Conservation (phyloP, 2,888 invertebrate genomes). For the Peribatodes rhomboidaria region DNA sequence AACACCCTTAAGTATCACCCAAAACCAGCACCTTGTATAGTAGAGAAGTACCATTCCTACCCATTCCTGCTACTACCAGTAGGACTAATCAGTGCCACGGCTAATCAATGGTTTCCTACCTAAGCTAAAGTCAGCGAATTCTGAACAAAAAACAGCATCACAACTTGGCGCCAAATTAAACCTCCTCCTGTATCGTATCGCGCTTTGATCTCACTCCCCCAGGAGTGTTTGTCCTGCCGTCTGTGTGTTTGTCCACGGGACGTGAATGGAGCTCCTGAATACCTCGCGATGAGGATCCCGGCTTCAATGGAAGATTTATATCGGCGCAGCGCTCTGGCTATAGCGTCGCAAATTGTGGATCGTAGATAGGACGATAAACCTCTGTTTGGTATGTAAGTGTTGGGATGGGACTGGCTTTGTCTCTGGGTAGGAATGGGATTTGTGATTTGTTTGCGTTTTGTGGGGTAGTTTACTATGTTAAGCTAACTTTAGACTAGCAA, state of each 20-base stretch:
- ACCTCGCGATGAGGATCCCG: constrained; percentile 58
- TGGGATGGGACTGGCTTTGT: constrained; percentile 26
- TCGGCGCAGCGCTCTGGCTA: constrained; percentile 71
- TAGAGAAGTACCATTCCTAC: too few species aligned
- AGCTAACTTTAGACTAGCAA: neutral
- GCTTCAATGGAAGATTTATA: constrained; percentile 82
- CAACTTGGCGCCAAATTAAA: constrained; percentile 84
- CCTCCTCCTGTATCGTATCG: constrained; percentile 79
- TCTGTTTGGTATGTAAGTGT: constrained; percentile 43
- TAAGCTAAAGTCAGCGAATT: neutral
- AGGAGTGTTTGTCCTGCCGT: constrained; percentile 77
- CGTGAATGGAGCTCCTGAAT: constrained; percentile 77
- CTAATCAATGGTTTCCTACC: neutral
- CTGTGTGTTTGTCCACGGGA: constrained; percentile 75
- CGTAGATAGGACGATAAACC: constrained; percentile 77
- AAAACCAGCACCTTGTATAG: too few species aligned
- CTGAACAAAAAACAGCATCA: constrained; percentile 78
- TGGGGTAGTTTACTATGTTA: neutral
- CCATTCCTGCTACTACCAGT: too few species aligned
- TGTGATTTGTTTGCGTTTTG: neutral
- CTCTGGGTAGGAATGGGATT: neutral
- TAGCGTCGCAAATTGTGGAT: constrained; percentile 84
- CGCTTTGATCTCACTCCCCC: constrained; percentile 79
- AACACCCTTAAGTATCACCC: too few species aligned
- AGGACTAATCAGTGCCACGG: too few species aligned